phyloP scores from a whole-genome alignment of 2,113 vertebrate genomes.

The Brachypteracias leptosomus region DNA sequence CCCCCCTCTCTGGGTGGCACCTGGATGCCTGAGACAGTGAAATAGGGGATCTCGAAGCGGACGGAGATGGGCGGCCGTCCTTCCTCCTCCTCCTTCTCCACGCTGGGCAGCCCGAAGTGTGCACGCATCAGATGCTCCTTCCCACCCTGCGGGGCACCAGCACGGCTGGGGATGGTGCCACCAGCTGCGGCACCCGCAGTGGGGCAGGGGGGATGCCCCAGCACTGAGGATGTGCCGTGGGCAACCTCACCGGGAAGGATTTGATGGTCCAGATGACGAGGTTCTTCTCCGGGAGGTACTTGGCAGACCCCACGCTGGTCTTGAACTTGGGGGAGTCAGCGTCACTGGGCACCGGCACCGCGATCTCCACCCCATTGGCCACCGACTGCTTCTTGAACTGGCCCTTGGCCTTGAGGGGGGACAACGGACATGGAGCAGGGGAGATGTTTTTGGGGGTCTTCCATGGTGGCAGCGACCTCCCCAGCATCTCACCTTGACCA shows the following conservation, averaged over 20 bases:
- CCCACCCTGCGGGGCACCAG: slow-evolving; percentile 79
- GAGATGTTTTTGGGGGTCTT: too few species aligned
- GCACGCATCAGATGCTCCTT: slow-evolving; percentile 94
- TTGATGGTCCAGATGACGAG: slow-evolving; percentile 93
- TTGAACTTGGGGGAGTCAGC: slow-evolving; percentile 94
- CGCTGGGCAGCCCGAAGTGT: slow-evolving; percentile 92
- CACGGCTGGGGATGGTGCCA: fast-evolving
- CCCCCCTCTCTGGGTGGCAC: slow-evolving; percentile 44
- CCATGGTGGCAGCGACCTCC: too few species aligned
- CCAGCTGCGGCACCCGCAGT: too few species aligned
- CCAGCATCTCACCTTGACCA: too few species aligned
- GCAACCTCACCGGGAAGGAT: slow-evolving; percentile 84
- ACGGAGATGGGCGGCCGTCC: slow-evolving; percentile 90
- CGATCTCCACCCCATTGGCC: slow-evolving; percentile 92
- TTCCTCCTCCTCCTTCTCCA: slow-evolving; percentile 87
- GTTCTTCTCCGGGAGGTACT: slow-evolving; percentile 90
- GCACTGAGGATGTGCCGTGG: too few species aligned
- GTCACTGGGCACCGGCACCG: slow-evolving; percentile 91
- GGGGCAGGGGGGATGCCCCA: too few species aligned
- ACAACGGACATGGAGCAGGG: too few species aligned
- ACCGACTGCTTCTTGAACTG: slow-evolving; percentile 98
- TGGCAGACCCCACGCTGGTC: slow-evolving; percentile 87
- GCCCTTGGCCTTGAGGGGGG: slow-evolving; percentile 84
- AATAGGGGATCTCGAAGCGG: slow-evolving; percentile 95
- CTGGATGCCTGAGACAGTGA: slow-evolving; percentile 95